Evolutionary conservation across 2,113 vertebrate genomes (phyloP).

Genomic region (Brienomyrus brachyistius): DNA sequence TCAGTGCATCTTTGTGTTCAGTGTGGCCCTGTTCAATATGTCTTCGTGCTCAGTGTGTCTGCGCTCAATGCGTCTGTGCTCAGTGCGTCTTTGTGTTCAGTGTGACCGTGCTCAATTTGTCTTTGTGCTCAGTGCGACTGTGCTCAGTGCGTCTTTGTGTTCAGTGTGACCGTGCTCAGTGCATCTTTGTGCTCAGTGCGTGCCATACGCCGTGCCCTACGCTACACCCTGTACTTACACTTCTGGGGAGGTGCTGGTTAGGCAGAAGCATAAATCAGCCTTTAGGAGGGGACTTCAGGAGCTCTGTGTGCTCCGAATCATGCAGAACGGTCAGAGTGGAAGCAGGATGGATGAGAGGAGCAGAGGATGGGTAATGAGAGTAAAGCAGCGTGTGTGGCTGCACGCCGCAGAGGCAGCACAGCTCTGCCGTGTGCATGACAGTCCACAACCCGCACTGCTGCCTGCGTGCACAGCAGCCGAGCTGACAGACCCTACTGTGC

Average conservation of each 20-base stretch:
- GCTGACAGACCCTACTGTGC: not conserved
- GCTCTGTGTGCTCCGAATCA: not conserved
- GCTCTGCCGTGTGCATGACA: not conserved
- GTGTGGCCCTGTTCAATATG: too few relatives aligned
- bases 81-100: too few relatives aligned
- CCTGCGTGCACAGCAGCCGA: not conserved
- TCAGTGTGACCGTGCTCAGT: too few relatives aligned
- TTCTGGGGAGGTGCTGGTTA: not conserved
- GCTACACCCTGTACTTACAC: not conserved
- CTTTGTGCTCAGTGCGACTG: not conserved
- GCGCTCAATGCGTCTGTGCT: not conserved
- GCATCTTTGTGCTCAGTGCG: not conserved
- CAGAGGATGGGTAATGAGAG: not conserved
- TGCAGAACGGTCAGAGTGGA: not conserved
- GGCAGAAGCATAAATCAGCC: not conserved
- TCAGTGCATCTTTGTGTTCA: too few relatives aligned
- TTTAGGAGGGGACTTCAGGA: not conserved
- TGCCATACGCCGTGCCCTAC: not conserved
- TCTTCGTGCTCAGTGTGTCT: not conserved
- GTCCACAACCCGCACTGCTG: not conserved
- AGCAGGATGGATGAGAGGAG: not conserved
- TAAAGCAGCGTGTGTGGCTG: not conserved
- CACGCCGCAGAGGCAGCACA: not conserved
- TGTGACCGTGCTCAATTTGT: too few relatives aligned
- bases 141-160: not conserved